Base-by-base conservation (phyloP, 2,888 invertebrate species). In the Boloria selene region DNA sequence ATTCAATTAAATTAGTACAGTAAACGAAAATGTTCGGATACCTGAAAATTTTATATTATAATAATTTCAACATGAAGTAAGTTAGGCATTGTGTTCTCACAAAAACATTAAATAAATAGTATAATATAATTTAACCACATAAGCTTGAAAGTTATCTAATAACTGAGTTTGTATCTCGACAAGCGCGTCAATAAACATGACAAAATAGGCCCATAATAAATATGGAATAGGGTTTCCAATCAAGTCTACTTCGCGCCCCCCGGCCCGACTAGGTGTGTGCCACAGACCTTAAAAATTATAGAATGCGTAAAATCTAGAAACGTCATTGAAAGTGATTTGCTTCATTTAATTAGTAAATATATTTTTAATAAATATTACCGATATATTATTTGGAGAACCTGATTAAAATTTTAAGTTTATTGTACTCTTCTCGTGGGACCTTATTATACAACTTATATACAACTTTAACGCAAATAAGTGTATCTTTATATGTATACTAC, bases 201-300 rank as follows among this genome's bases (percentile, higher is more conserved):
- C 86, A 86, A 90, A 89, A 90, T 88, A 85, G 89, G 85, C 80
- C 86, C 86, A 87, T 90, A 87, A 90, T 91, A 90, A 90, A 91
- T 90, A 90, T 90, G 91, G 89, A 90, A 88, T 90, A 90, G 88
- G 89, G 88, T 87, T 88, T 86, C 87, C 90, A 90, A 90, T 91
- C 90, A 90, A 87, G 88, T 85, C 88, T 84, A 84, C 88, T 88
- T 87, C 82, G 85, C 88, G 83, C 80, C 81, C 82, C 81, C 81
- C 78, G 68, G 70, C 73, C 79, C 69, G 76, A 78, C 79, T 79
- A 81, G 82, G 76, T 73, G 64, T 68, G n/a, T 16, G 50, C 54
- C 73, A 73, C 70, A 87, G 86, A 85, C 72, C 63, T 74, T 63
- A 14, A 22, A 64, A 79, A 51, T 17, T 71, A 51, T 75, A 83